phyloP scores from a whole-genome alignment of 2,888 invertebrate species.

The Chaitophorus viminalis region DNA sequence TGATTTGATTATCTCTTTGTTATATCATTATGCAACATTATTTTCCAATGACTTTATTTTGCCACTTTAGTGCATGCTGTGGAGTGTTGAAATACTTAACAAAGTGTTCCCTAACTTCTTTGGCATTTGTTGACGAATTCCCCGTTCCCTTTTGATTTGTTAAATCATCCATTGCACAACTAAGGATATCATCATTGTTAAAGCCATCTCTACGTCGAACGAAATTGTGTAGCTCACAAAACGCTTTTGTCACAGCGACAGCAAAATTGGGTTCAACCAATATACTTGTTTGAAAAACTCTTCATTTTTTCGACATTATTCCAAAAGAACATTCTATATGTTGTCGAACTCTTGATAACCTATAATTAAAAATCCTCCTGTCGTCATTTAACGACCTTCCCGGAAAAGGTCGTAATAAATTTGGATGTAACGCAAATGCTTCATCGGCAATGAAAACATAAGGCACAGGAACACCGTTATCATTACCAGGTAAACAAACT shows the following conservation, averaged over 20 bases:
- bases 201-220: slow-evolving; percentile 3
- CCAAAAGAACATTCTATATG: slow-evolving; percentile 17
- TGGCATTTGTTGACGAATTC: not conserved
- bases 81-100: slow-evolving; percentile 7
- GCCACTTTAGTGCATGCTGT: not conserved
- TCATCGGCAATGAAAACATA: not conserved
- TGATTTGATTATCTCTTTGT: not conserved
- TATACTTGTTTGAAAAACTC: slow-evolving; percentile 9
- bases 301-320: slow-evolving; percentile 15
- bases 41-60: not conserved
- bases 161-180: slow-evolving; percentile 2
- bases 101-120: not conserved
- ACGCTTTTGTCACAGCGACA: slow-evolving; percentile 16
- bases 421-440: slow-evolving; percentile 25
- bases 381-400: slow-evolving; percentile 9
- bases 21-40: not conserved
- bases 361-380: slow-evolving; percentile 15
- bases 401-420: slow-evolving; percentile 4
- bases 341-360: slow-evolving; percentile 4
- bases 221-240: not conserved
- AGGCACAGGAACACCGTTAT: slow-evolving; percentile 8
- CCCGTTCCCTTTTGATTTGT: not conserved
- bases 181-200: slow-evolving; percentile 12
- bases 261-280: slow-evolving; percentile 6
- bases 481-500: not conserved